Evolutionary conservation across 2,888 invertebrate genomes (phyloP), one percentile per base, ranked within the genome.

Genomic region (Desoria tigrina): DNA sequence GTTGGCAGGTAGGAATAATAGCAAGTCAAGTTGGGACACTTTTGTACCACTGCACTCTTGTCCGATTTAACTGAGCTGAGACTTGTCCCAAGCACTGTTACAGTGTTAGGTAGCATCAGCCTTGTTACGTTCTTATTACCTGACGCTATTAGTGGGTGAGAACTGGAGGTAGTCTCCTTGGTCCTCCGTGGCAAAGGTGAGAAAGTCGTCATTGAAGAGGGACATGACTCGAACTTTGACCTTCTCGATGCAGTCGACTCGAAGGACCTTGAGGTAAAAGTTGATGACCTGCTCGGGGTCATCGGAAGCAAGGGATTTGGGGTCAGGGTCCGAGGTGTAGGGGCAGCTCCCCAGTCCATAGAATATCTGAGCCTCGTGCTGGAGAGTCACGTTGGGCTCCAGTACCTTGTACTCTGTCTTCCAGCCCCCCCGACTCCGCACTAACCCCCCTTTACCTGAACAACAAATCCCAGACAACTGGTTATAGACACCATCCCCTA

Each of bases 241-340:
- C 4, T 58, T 27, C 4, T 28, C 45, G 28, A 51, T 58, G 32
- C 66, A 66, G 42, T 66, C 42, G 9, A 58, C 42, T 9, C 66
- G 37, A 1, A 66, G 58, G 16, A 66, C 42, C 3, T 57, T 57
- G 3, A 66, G n/a, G 39, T 57, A 66, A 28, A 61, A 66, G 4
- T 62, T n/a, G 7, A 66, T 53, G 1, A 66, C 39, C n/a, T 60
- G 26, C 9, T 39, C 26, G 3, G 45, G 50, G 4, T 51, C 28
- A 32, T 32, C 32, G 32, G 32, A 32, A 7, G 32, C 32, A 7
- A 11, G 6, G 32, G 32, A 32, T 3, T 14, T 58, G 7, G n/a
- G 16, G n/a, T 18, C 24, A 23, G 21, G 16, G 18, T 28, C 32
- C 2, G 26, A 3, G 4, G n/a, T 18, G 23, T 18, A 37, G 4